Conservation (phyloP, 2,797 vertebrate genomes). For the Sciurus vulgaris region DNA sequence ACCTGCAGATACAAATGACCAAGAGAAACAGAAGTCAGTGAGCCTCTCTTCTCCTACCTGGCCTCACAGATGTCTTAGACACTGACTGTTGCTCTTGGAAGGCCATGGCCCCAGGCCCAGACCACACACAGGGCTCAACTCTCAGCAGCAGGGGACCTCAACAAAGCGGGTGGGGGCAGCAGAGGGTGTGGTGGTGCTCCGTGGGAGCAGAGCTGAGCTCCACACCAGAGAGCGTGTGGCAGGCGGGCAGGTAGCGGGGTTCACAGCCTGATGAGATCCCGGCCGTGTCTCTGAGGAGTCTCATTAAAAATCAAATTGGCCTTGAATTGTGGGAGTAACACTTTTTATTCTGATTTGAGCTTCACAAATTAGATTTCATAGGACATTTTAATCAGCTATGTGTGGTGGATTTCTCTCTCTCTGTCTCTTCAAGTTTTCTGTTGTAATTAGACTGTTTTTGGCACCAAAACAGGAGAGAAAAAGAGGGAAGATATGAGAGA, state of each 20-base stretch:
- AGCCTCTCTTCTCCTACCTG: accelerated
- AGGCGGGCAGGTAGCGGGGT: not conserved
- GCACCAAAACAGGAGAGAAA: not conserved
- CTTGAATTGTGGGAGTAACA: slow-evolving; percentile 73
- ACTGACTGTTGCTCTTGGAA: not conserved
- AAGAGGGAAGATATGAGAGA: not conserved
- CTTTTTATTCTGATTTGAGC: slow-evolving; percentile 72
- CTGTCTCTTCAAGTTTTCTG: slow-evolving; percentile 65
- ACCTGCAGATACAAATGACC: not conserved
- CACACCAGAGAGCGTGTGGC: accelerated
- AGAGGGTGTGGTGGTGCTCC: accelerated
- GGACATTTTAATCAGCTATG: slow-evolving; percentile 76
- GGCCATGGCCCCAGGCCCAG: not conserved
- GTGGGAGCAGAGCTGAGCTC: not conserved
- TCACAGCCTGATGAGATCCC: slow-evolving; percentile 57
- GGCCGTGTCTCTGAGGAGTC: slow-evolving; percentile 61
- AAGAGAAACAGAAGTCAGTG: not conserved
- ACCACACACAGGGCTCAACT: no score
- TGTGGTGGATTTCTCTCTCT: not conserved
- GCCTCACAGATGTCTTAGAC: not conserved
- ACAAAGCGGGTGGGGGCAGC: not conserved
- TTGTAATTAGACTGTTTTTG: slow-evolving; percentile 60
- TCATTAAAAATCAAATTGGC: slow-evolving; percentile 72
- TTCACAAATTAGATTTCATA: slow-evolving; percentile 82
- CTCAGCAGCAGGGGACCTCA: not conserved